Conservation (phyloP, 2,797 vertebrate genomes). For the Tenualosa ilisha region DNA sequence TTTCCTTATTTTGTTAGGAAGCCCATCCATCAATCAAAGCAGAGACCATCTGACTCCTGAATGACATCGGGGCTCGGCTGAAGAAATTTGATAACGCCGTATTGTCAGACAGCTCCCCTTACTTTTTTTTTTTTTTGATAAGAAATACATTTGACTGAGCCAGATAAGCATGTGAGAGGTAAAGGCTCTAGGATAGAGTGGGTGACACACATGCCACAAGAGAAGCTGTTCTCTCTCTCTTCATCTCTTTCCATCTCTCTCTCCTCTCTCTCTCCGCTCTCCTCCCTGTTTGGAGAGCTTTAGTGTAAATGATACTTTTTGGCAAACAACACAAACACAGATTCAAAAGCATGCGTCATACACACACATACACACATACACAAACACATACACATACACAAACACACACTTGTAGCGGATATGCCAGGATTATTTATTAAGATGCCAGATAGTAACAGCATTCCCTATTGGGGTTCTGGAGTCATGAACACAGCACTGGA, state of each 20-base stretch:
- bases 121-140: slow-evolving; percentile 68
- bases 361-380: slow-evolving; percentile 39
- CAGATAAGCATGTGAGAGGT: slow-evolving; percentile 93
- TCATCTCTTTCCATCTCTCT: background rate
- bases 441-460: slow-evolving; percentile 64
- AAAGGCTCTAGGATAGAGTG: slow-evolving; percentile 86
- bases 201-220: slow-evolving; percentile 77
- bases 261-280: slow-evolving; percentile 24
- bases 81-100: slow-evolving; percentile 98
- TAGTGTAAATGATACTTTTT: slow-evolving; percentile 89
- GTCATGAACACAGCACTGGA: slow-evolving; percentile 63
- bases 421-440: slow-evolving; percentile 75
- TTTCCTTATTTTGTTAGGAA: slow-evolving; percentile 83
- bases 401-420: slow-evolving; percentile 57
- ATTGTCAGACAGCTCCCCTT: slow-evolving; percentile 87
- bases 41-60: slow-evolving; percentile 84
- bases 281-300: slow-evolving; percentile 69
- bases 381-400: slow-evolving; percentile 53
- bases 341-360: slow-evolving; percentile 65
- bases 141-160: slow-evolving; percentile 99
- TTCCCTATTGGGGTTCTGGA: slow-evolving; percentile 39
- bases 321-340: slow-evolving; percentile 80
- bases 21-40: slow-evolving; percentile 97
- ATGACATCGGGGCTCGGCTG: slow-evolving; percentile 97
- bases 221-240: slow-evolving; percentile 70